Conservation (phyloP, 2,888 invertebrate species). For the Argyra leucocephala region DNA sequence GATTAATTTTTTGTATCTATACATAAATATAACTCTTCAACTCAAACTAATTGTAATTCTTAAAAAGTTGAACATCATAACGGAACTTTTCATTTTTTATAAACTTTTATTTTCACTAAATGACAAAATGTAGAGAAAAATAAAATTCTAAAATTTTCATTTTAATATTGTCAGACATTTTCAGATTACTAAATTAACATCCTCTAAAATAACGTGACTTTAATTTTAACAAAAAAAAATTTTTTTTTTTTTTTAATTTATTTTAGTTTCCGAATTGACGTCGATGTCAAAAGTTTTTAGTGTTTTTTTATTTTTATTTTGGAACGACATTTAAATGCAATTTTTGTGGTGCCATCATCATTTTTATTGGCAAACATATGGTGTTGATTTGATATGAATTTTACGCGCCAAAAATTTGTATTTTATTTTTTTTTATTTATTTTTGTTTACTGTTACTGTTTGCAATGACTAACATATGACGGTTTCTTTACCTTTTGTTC, state of each 20-base stretch:
- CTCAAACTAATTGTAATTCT: too few species aligned
- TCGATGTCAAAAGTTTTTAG: background rate
- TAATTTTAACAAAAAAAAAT: background rate
- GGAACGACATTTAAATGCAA: too few species aligned
- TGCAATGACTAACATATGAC: background rate
- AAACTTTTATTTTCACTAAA: background rate
- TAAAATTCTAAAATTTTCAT: too few species aligned
- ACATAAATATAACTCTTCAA: too few species aligned
- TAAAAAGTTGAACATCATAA: too few species aligned
- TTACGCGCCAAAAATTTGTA: background rate
- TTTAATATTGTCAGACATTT: background rate
- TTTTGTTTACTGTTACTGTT: background rate
- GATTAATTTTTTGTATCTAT: too few species aligned
- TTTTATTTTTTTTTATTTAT: background rate
- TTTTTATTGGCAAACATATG: too few species aligned
- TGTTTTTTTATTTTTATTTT: background rate
- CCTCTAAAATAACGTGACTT: background rate
- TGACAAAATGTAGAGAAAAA: too few species aligned
- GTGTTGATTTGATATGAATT: background rate
- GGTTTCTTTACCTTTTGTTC: slow-evolving; percentile 6
- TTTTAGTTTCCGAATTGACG: background rate
- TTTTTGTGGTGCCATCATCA: too few species aligned
- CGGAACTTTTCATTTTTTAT: too few species aligned
- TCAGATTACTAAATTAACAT: background rate
- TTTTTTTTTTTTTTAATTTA: background rate